Conservation (phyloP, 2,888 invertebrate species). For the Drosophila neutralis region DNA sequence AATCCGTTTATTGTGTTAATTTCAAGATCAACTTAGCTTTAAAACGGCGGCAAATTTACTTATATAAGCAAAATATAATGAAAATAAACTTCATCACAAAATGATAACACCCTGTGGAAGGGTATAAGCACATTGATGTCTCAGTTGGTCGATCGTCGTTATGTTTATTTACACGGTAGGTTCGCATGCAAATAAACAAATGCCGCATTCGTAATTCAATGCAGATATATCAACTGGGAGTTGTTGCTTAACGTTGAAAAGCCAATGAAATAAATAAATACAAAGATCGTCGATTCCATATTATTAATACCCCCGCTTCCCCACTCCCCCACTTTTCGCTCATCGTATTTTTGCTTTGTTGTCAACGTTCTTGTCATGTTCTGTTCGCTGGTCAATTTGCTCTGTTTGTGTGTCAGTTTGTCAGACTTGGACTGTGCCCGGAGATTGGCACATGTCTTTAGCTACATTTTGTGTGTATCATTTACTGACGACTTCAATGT, state of each 20-base stretch:
- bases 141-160: conserved; percentile 32
- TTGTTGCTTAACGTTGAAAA: conserved; percentile 53
- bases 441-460: conserved; percentile 64
- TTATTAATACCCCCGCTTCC: conserved; percentile 55
- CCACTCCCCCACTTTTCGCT: neutral
- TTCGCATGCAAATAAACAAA: conserved; percentile 57
- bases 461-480: conserved; percentile 48
- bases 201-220: conserved; percentile 45
- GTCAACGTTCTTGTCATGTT: conserved; percentile 45
- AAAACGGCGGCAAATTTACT: neutral
- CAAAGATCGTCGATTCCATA: conserved; percentile 54
- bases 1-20: neutral
- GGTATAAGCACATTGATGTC: conserved; percentile 12
- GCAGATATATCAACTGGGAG: conserved; percentile 52
- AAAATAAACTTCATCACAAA: neutral
- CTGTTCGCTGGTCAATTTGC: conserved; percentile 45
- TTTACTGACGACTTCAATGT: conserved; percentile 39
- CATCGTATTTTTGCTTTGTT: conserved; percentile 32
- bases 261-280: conserved; percentile 57
- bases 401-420: conserved; percentile 58
- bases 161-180: conserved; percentile 53
- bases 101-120: neutral
- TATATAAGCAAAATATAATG: neutral
- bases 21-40: neutral
- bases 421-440: conserved; percentile 34